Evolutionary conservation across 2,888 invertebrate species (phyloP).

Genomic region (Blastobasis lacticolella): DNA sequence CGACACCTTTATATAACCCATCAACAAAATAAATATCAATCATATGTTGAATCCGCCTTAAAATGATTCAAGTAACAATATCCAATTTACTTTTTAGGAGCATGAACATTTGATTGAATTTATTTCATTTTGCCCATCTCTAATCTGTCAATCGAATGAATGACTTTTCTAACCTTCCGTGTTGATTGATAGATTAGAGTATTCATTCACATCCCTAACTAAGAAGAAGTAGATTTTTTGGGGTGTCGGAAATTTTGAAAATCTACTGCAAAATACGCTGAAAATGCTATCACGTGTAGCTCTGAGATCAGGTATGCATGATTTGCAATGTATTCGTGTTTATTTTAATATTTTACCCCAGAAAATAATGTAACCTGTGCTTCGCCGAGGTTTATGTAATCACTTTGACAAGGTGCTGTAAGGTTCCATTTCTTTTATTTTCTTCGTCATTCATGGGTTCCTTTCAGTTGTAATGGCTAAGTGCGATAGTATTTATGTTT

Average conservation of each 20-base stretch:
- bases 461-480: background rate
- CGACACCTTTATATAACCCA: no score
- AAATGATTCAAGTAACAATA: no score
- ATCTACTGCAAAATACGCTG: conserved; percentile 32
- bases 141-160: no score
- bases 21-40: no score
- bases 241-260: conserved; percentile 43
- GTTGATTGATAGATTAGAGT: no score
- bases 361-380: conserved; percentile 37
- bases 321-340: conserved; percentile 10
- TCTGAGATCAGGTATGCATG: conserved; percentile 77
- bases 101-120: no score
- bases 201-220: conserved; percentile 18
- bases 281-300: conserved; percentile 81
- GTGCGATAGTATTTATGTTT: no score
- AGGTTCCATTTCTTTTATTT: conserved; percentile 13
- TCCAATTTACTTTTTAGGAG: no score
- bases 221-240: conserved; percentile 45
- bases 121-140: background rate
- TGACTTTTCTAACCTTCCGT: no score
- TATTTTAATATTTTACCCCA: conserved; percentile 6
- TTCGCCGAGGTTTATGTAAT: conserved; percentile 69
- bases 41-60: no score
- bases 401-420: conserved; percentile 40
- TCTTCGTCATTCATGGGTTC: conserved; percentile 14